Evolutionary conservation across 2,113 vertebrate species (phyloP), one percentile per base, ranked within the genome.

Genomic region (Verasper variegatus): DNA sequence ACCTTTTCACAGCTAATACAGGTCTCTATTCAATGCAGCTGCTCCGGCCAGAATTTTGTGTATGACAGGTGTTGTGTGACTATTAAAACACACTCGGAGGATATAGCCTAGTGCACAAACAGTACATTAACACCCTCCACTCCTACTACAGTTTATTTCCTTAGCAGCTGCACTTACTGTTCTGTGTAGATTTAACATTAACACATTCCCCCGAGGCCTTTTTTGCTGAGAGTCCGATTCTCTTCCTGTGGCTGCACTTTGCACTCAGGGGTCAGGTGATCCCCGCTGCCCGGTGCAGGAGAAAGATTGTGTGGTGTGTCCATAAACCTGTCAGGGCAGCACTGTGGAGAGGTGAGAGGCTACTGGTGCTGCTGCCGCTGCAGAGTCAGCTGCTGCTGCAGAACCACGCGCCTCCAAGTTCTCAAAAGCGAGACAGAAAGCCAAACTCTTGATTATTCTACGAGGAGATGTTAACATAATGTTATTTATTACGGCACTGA

Each of bases 251-350:
- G 10, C 1, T 84, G 66, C 63, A 62, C 76, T 65, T 59, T 70
- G n/a, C 52, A 15, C 75, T 54, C 47, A 0, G 42, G 20, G 21
- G 82, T 56, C 78, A 74, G 71, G 62, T 67, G 78, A 74, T 37
- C 55, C 59, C 18, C 14, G 40, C 58, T 64, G 31, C 21, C 2
- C 31, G 31, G 42, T 4, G 55, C 23, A 66, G 49, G 65, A 7
- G 6, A 81, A 0, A 45, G 52, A 68, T 61, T 68, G 63, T 67
- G 72, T 49, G 79, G 11, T 4, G 55, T 55, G 58, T 83, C 82
- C 74, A 73, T 86, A 84, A 92, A 91, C 3, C 81, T 74, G 83
- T 84, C 85, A 72, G 68, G 76, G 76, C 55, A 7, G 23, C 2
- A 31, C 23, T 23, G 74, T 64, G 76, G 1, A 35, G 67, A 76